Conservation (phyloP, 2,888 invertebrate species). For the Chromoteleia sp. region DNA sequence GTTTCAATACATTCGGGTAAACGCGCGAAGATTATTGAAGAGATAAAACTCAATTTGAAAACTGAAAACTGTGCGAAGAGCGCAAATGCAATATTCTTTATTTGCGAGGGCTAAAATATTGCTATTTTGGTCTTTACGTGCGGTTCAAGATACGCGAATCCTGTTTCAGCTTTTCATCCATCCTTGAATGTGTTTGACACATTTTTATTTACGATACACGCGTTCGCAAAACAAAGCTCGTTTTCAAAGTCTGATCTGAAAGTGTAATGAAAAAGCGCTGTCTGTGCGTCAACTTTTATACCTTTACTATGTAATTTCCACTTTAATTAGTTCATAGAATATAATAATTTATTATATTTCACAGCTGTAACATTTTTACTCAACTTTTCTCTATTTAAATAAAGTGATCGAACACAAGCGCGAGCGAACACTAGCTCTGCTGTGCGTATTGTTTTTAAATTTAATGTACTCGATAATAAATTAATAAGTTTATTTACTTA, state of each 20-base stretch:
- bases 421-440: too few relatives aligned
- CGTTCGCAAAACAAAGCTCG: conserved; percentile 5
- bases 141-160: conserved; percentile 25
- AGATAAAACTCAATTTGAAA: conserved; percentile 32
- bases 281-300: too few relatives aligned
- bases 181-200: conserved; percentile 6
- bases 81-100: conserved; percentile 17
- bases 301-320: too few relatives aligned
- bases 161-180: conserved; percentile 13
- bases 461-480: too few relatives aligned
- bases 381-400: background rate
- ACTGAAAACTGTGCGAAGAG: conserved; percentile 9
- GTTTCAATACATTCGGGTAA: conserved; percentile 11
- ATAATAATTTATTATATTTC: too few relatives aligned
- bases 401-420: background rate
- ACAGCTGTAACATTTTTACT: too few relatives aligned
- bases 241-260: background rate
- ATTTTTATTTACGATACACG: conserved; percentile 20
- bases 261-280: background rate
- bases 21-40: conserved; percentile 17
- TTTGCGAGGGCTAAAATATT: conserved; percentile 13
- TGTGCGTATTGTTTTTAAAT: too few relatives aligned
- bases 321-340: too few relatives aligned
- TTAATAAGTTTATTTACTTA: too few relatives aligned
- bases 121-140: conserved; percentile 22